Evolutionary conservation across 2,797 vertebrate genomes (phyloP), one percentile per base, ranked within the genome.

Genomic region (Chloroceryle inda): DNA sequence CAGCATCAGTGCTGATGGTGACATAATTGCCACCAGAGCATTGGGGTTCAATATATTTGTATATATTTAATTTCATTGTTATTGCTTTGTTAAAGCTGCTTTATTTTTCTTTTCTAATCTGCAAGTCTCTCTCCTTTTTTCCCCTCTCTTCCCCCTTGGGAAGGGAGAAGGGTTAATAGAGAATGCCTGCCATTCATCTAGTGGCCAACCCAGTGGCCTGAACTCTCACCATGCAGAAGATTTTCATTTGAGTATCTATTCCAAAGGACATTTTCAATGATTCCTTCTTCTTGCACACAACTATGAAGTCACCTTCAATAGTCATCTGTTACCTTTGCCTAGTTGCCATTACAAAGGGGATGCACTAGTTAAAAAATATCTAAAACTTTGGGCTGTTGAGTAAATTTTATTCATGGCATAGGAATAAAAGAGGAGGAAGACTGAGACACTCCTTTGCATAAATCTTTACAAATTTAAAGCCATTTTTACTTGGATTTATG

Each of bases 401-500:
- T 55, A 68, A 78, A 55, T 87, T 80, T 86, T 73, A 53, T 52
- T 71, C 13, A 29, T 40, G 5, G 31, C 14, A 71, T 7, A 68
- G 50, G 27, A 91, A 53, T 53, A 31, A 53, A 53, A 88, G 55
- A 89, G 8, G 6, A 73, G 21, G 33, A 42, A 85, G 58, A 80
- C 27, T 15, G 22, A 74, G 29, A 79, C 8, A 16, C 24, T 63
- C 19, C 27, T 78, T 89, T 78, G 64, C 4, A 55, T 50, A 79
- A 74, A 89, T 33, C 67, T 93, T 45, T 45, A 53, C 89, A 89
- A 88, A 87, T 47, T 56, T 61, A 93, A 72, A n/a, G 27, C 24
- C 29, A 71, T 75, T 91, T 59, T 11, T 72, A 68, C 33, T 72
- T 89, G 44, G 33, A 91, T 89, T 91, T 86, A 86, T 86, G 44